Evolutionary conservation across 2,888 invertebrate genomes (phyloP), one percentile per base, ranked within the genome.

Genomic region (Smittia aterrima): DNA sequence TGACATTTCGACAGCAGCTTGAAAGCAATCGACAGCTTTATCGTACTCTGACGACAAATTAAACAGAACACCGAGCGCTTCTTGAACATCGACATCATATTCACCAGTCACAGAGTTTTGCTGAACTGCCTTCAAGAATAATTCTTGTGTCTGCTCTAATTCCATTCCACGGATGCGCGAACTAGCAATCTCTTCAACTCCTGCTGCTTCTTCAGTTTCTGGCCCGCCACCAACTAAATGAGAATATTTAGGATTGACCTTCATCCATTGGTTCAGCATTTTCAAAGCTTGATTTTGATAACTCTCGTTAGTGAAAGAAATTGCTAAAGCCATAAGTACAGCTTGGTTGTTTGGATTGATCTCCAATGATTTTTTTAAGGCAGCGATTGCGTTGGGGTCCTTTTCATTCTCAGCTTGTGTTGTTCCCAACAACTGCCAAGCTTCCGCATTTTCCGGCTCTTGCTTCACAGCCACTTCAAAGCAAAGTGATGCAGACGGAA

Each of bases 401-500:
- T 92, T 96, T 85, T 99, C 99, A 85, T 99, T 99, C 85, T 98
- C 96, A 47, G 98, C 96, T 82, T 98, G 97, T 32, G 96, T 92
- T 71, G 91, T 92, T 9, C 97, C 97, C 66, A 97, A 84, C 40
- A 92, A 84, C 76, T 92, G 88, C 97, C 97, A 97, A 0, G 91
- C 92, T 82, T 94, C 91, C 0, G 88, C 85, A 79, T 92, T 91
- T 68, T 90, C 86, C 1, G 92, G 89, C 67, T 92, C 86, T 80
- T 94, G 90, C 79, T 93, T 91, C 1, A 90, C 95, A 9, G 98
- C 97, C 70, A 95, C 95, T 84, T 99, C 99, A 84, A 99, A 98
- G 79, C 96, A 92, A 25, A 98, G 83, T 0, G 97, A 96, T 16
- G 99, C 98, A 78, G 95, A 93, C 32, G 98, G 95, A 77, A 98